These are phyloP conservation scores for Gallinago media DNA, from an alignment of 2,113 vertebrate genomes.

Conservation along the genomic window DNA sequence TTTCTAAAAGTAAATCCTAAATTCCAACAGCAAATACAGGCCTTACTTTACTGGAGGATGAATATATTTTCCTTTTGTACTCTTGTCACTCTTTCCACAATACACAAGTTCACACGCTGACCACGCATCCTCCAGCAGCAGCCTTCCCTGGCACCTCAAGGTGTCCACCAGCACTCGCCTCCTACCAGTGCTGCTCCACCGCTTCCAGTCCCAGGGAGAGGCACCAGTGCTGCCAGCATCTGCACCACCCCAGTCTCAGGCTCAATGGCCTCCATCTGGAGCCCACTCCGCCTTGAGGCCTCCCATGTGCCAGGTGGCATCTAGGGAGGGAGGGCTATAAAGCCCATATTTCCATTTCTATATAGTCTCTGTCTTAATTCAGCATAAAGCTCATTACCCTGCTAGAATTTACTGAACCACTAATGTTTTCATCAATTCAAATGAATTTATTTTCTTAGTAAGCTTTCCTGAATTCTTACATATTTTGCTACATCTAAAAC, in stretches of 20 bases:
- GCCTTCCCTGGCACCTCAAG: not conserved
- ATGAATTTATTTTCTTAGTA: not conserved
- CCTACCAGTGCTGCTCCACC: not conserved
- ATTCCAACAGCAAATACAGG: not conserved
- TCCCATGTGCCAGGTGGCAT: too few relatives aligned
- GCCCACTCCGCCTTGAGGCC: fast-evolving
- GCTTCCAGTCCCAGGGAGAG: not conserved
- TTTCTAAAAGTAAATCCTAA: not conserved
- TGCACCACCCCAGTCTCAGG: fast-evolving
- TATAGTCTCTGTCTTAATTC: not conserved
- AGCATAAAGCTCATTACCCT: not conserved
- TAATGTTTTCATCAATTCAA: not conserved
- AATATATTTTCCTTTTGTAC: fast-evolving
- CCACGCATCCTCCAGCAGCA: not conserved
- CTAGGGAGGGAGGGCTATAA: not conserved
- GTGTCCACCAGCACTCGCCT: fast-evolving
- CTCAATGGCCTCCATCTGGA: not conserved
- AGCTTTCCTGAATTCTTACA: not conserved
- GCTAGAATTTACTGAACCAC: not conserved
- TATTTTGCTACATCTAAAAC: not conserved
- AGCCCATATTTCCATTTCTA: not conserved
- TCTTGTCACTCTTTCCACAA: not conserved
- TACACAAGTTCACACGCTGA: fast-evolving
- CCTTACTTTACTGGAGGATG: not conserved
- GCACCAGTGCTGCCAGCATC: fast-evolving